A percentile compares a stretch with the other conserved stretches of the same genome.
These are phyloP conservation scores for Yponomeuta sedellus DNA, from an alignment of 2,888 invertebrate species.

Conservation along the genomic window DNA sequence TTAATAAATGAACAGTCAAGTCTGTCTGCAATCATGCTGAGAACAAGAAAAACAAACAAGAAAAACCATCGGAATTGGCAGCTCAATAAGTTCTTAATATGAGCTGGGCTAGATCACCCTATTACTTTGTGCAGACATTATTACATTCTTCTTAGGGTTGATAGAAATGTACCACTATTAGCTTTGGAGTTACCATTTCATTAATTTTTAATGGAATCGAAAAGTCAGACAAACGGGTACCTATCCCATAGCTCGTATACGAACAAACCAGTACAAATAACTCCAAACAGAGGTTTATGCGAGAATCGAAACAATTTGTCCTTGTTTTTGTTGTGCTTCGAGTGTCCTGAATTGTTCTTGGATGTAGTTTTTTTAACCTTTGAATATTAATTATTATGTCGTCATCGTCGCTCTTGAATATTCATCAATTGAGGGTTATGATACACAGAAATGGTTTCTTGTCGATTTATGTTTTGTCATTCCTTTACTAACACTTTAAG, in stretches of 20 bases:
- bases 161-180: too few species aligned
- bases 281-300: slow-evolving; percentile 25
- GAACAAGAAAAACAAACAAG: too few species aligned
- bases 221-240: background rate
- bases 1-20: too few species aligned
- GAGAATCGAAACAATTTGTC: slow-evolving; percentile 34
- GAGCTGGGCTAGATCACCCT: too few species aligned
- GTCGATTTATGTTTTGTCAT: background rate
- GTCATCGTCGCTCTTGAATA: background rate
- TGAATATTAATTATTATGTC: background rate
- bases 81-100: too few species aligned
- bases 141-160: too few species aligned
- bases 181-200: too few species aligned
- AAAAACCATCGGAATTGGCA: too few species aligned
- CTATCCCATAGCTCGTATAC: background rate
- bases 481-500: background rate
- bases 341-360: slow-evolving; percentile 1
- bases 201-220: background rate
- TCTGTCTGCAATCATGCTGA: too few species aligned
- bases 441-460: background rate
- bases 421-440: background rate
- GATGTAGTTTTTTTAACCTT: background rate
- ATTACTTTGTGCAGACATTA: too few species aligned
- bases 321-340: slow-evolving; percentile 30
- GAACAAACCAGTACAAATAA: slow-evolving; percentile 9